Conservation (phyloP, 2,797 vertebrate genomes). For the Lophius americanus region DNA sequence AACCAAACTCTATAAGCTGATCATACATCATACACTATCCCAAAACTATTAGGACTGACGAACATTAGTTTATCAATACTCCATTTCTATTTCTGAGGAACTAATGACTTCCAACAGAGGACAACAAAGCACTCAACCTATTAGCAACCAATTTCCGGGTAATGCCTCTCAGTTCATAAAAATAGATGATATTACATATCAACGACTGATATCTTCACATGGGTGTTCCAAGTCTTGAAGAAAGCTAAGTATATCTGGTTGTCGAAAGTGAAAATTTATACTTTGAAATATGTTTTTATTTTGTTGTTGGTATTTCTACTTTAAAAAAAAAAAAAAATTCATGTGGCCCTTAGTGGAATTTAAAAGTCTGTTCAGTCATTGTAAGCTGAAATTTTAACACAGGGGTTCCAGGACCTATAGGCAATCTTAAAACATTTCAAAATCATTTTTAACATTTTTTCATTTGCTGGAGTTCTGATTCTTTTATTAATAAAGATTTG, state of each 20-base stretch:
- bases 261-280: neutral
- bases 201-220: constrained; percentile 16
- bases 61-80: constrained; percentile 45
- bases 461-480: neutral
- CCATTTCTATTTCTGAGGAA: constrained; percentile 56
- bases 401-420: constrained; percentile 3
- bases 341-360: too few relatives aligned
- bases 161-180: constrained; percentile 41
- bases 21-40: constrained; percentile 19
- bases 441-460: constrained; percentile 9
- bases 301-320: neutral
- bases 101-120: constrained; percentile 48
- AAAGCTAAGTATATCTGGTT: constrained; percentile 24
- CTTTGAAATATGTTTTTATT: constrained; percentile 1
- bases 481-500: constrained; percentile 9
- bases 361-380: neutral
- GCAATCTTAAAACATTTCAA: constrained; percentile 8
- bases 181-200: constrained; percentile 35
- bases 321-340: too few relatives aligned
- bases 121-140: constrained; percentile 58
- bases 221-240: constrained; percentile 1
- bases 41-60: constrained; percentile 37
- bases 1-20: constrained; percentile 12
- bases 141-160: constrained; percentile 57
- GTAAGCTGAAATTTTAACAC: constrained; percentile 4